Percentiles rank a stretch among this genome's conserved stretches.
These are phyloP conservation scores for Gymnothorax javanicus DNA, from an alignment of 2,797 vertebrate species.

Conservation along the genomic window DNA sequence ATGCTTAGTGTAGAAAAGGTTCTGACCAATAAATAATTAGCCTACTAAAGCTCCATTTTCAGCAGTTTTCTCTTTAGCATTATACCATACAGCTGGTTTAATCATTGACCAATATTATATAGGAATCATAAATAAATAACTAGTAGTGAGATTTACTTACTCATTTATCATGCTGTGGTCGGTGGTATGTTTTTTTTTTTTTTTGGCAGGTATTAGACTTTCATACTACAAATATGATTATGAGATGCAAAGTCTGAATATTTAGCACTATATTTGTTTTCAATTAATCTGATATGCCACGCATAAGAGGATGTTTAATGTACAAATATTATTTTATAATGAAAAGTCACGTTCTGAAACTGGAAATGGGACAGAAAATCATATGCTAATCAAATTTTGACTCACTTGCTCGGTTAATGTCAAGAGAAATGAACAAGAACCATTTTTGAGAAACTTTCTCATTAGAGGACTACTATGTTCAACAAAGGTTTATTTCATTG, in stretches of 20 bases:
- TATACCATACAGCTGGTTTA: neutral
- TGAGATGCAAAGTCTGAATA: no score
- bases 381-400: neutral
- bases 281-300: neutral
- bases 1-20: constrained; percentile 37
- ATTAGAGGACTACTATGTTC: neutral
- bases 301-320: neutral
- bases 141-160: no score
- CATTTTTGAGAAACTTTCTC: neutral
- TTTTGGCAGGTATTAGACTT: no score
- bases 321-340: no score
- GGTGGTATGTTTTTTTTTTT: no score
- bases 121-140: constrained; percentile 19
- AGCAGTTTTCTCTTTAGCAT: neutral
- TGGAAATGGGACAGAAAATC: neutral
- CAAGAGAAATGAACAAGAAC: neutral
- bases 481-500: neutral
- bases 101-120: neutral
- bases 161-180: no score
- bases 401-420: neutral
- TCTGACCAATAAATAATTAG: constrained; percentile 38
- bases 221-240: no score
- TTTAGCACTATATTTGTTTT: neutral
- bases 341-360: no score
- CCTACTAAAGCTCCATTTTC: constrained; percentile 55